phyloP scores from a whole-genome alignment of 2,797 vertebrate genomes.

The Bryconaethiops microstoma region DNA sequence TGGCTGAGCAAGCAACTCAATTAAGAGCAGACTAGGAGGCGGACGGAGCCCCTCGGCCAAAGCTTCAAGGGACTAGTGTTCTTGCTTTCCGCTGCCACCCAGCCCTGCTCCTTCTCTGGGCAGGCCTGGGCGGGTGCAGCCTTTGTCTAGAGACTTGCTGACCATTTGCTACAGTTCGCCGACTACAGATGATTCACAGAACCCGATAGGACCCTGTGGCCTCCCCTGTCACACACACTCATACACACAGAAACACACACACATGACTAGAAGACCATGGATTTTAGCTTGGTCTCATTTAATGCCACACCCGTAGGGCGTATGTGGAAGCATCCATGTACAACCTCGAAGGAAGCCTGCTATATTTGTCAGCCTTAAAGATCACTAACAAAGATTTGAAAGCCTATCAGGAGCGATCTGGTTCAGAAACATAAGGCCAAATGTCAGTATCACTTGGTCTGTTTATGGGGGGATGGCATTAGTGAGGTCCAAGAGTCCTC shows the following conservation, averaged over 20 bases:
- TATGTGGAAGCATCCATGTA: slow-evolving; percentile 20
- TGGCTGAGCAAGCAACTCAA: slow-evolving; percentile 82
- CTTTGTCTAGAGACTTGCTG: slow-evolving; percentile 69
- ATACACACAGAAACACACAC: slow-evolving; percentile 60
- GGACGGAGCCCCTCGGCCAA: slow-evolving; percentile 58
- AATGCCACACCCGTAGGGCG: slow-evolving; percentile 23
- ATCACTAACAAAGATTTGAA: slow-evolving; percentile 11
- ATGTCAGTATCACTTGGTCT: slow-evolving; percentile 26
- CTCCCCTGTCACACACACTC: slow-evolving; percentile 23
- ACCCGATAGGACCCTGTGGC: slow-evolving; percentile 57
- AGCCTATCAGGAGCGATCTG: slow-evolving; percentile 23
- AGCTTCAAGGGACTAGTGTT: neutral
- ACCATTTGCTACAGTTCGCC: slow-evolving; percentile 77
- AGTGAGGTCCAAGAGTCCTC: slow-evolving; percentile 35
- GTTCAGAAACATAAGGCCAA: slow-evolving; percentile 26
- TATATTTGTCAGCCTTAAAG: slow-evolving; percentile 57
- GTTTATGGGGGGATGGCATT: slow-evolving; percentile 37
- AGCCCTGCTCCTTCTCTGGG: slow-evolving; percentile 64
- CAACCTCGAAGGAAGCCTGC: slow-evolving; percentile 58
- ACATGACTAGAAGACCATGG: slow-evolving; percentile 64
- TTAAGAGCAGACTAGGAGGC: slow-evolving; percentile 78
- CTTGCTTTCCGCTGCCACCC: slow-evolving; percentile 48
- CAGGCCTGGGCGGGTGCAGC: slow-evolving; percentile 60
- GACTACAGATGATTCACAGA: slow-evolving; percentile 74
- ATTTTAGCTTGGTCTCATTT: slow-evolving; percentile 42